Conservation (phyloP, 1,140 invertebrate species). For the Diorhabda elongata region DNA sequence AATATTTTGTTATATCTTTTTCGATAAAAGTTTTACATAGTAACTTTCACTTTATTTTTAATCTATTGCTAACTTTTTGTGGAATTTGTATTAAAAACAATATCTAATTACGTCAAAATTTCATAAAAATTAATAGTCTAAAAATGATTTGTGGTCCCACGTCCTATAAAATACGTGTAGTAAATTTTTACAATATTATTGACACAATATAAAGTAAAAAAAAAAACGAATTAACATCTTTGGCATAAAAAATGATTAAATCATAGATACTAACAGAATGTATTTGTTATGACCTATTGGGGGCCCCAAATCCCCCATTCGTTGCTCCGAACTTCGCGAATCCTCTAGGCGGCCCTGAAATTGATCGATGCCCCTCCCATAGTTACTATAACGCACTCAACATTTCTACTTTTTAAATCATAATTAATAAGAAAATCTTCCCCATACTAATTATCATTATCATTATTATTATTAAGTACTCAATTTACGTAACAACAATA, state of each 20-base stretch:
- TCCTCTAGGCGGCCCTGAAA: not conserved
- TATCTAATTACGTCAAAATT: too few species aligned
- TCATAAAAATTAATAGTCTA: not conserved
- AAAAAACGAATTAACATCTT: not conserved
- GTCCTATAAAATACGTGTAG: not conserved
- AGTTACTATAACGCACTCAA: too few species aligned
- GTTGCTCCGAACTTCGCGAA: not conserved
- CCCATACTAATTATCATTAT: too few species aligned
- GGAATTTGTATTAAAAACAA: too few species aligned
- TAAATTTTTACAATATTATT: not conserved
- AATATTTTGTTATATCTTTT: too few species aligned
- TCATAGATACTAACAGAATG: not conserved
- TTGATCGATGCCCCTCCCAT: not conserved
- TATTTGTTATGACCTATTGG: not conserved
- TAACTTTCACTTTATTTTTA: too few species aligned
- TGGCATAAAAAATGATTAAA: conserved; percentile 3
- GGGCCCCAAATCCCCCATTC: not conserved
- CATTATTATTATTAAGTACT: too few species aligned
- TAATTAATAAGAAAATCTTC: too few species aligned
- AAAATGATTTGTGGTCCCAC: not conserved
- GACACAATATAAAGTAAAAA: not conserved
- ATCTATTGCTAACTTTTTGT: too few species aligned
- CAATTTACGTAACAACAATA: too few species aligned
- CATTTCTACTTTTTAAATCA: too few species aligned
- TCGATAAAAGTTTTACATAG: too few species aligned